These are phyloP conservation scores for Tortricodes alternella DNA, from an alignment of 2,888 invertebrate genomes.

Conservation along the genomic window DNA sequence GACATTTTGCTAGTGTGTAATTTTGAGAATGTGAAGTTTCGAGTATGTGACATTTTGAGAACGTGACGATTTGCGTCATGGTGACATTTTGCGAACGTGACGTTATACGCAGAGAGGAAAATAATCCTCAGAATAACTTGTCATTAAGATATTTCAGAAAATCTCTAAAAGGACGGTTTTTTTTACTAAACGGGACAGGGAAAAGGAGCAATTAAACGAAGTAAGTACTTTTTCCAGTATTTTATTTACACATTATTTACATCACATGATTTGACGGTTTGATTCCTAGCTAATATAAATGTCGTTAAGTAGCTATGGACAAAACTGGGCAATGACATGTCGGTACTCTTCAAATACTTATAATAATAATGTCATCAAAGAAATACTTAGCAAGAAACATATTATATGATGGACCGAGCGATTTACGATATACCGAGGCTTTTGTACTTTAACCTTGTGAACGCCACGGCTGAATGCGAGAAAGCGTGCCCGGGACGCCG, in stretches of 20 bases:
- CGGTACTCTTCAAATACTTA: constrained; percentile 19
- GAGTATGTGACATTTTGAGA: too few species aligned
- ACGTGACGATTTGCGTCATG: too few species aligned
- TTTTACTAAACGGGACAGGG: too few species aligned
- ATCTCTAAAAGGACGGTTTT: too few species aligned
- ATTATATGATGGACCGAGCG: constrained; percentile 62
- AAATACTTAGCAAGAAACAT: constrained; percentile 51
- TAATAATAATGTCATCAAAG: neutral
- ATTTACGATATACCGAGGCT: constrained; percentile 22
- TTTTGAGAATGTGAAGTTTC: too few species aligned
- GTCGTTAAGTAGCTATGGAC: constrained; percentile 25
- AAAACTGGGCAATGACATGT: constrained; percentile 32
- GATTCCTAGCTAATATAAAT: constrained; percentile 32
- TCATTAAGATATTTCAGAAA: too few species aligned
- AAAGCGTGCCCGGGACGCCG: too few species aligned
- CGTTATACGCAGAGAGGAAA: too few species aligned
- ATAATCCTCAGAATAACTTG: too few species aligned
- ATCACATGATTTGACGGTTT: constrained; percentile 64
- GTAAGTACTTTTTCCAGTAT: constrained; percentile 46
- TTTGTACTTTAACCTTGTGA: constrained; percentile 67
- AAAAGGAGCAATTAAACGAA: constrained; percentile 29
- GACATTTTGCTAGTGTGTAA: too few species aligned
- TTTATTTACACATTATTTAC: constrained; percentile 76
- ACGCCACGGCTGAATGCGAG: too few species aligned
- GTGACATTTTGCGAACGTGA: too few species aligned